Evolutionary conservation across 2,797 vertebrate genomes (phyloP), one percentile per base, ranked within the genome.

Genomic region (Geotrypetes seraphini): DNA sequence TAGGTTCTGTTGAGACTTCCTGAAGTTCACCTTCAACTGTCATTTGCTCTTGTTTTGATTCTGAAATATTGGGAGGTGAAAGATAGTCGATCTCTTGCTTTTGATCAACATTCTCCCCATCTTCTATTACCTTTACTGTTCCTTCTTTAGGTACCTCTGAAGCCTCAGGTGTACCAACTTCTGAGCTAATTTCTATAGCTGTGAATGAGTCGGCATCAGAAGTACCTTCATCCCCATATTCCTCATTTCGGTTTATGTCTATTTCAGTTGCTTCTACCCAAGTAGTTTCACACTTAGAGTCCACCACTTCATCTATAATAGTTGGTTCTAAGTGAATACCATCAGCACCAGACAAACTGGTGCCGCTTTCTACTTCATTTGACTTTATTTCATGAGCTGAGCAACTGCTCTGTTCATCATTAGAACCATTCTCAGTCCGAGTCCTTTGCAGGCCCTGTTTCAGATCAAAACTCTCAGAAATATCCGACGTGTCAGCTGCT

Each of bases 41-140:
- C 25, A 25, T 36, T 28, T 45, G 43, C 29, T 81, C 52, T 10
- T 71, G 66, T 10, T 26, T 43, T 26, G 60, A 35, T 29, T 48
- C 28, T 2, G 68, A 50, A 4, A 60, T 67, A 20, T 57, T 77
- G n/a, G 45, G 35, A 16, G 43, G 27, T 21, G 61, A 41, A 33
- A 60, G 18, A 36, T 21, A n/a, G n/a, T n/a, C 53, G 13, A 52
- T 32, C 40, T 72, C 75, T 22, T 65, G 77, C 52, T 75, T 77
- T 38, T 81, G 50, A 47, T 81, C 70, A 36, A 80, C 75, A 20
- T 80, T 80, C 22, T 63, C 76, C 4, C 79, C 78, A 15, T 82
- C 74, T 0, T 77, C 70, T 17, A 76, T 76, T 10, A 71, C 33
- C 39, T 63, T 60, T 24, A 16, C 39, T 16, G 39, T 5, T 28